A percentile compares a stretch with the other conserved stretches of the same genome.
Evolutionary conservation across 2,113 vertebrate species (phyloP).

Genomic region (Brachyhypopomus gauderio): DNA sequence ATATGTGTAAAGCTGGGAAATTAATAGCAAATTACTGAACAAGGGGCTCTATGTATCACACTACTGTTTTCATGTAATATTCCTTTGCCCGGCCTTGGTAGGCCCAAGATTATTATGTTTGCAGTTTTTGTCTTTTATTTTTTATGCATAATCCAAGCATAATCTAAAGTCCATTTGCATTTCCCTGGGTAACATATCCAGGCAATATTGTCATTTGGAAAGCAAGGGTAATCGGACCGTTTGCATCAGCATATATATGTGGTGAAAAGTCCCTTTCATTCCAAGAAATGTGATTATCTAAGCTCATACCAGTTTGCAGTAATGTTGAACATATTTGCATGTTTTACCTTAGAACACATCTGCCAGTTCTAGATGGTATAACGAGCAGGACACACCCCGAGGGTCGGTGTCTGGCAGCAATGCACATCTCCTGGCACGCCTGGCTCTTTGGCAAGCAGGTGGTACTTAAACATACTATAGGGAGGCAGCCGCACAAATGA

Average conservation of each 20-base stretch:
- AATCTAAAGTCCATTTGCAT: too few species aligned
- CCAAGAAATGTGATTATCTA: too few species aligned
- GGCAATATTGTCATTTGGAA: too few species aligned
- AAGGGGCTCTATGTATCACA: not conserved
- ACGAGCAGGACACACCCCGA: conserved; percentile 44
- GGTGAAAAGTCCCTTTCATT: too few species aligned
- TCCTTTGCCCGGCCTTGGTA: not conserved
- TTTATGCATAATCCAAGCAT: too few species aligned
- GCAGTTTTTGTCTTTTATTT: too few species aligned
- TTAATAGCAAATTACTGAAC: not conserved
- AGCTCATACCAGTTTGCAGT: too few species aligned
- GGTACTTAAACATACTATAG: conserved; percentile 24
- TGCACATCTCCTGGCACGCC: conserved; percentile 42
- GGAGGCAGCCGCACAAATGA: conserved; percentile 45
- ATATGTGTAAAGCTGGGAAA: too few species aligned
- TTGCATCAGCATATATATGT: too few species aligned
- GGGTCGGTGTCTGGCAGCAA: conserved; percentile 35
- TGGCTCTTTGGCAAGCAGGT: conserved; percentile 31
- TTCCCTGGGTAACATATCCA: too few species aligned
- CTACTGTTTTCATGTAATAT: not conserved
- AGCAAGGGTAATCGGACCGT: too few species aligned
- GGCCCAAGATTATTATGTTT: not conserved
- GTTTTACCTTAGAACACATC: not conserved
- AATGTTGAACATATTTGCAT: not conserved
- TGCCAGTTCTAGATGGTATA: not conserved